Base-by-base conservation (phyloP, 1,140 invertebrate genomes). In the Drosophila albomicans region DNA sequence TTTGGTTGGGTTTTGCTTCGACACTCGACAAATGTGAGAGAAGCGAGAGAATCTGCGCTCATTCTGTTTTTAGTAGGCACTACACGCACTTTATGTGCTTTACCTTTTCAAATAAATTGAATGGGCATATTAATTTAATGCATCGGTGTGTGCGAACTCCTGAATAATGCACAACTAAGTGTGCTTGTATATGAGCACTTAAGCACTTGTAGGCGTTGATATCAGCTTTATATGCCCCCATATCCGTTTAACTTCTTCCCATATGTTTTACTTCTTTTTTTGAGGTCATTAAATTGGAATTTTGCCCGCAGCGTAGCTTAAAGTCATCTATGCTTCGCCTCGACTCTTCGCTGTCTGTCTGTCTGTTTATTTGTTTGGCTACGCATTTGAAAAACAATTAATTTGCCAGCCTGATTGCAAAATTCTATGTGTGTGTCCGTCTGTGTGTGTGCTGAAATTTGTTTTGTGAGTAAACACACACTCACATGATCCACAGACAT, bases 381-480 rank as follows among this genome's bases (percentile, higher is more conserved):
- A 82, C 79, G 79, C 85, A 84, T 88, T 88, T 78, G 74, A 71
- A 68, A 84, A 89, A 84, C 78, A 87, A 87, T 87, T 88, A 87
- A 87, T 88, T 87, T 85, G 67, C 38, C 46, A 48, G 59, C 25
- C 28, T 46, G 77, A 71, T 67, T 78, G 81, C 63, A 77, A 85
- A 80, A 82, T 82, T 79, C 66, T 70, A 49, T 66, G 51, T 70
- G 46, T 77, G 63, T 64, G 48, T 25, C 20, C 20, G 0, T 25
- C 20, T 70, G 56, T 66, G 51, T 70, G 45, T 77, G 63, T 64
- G 48, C 65, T 64, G 54, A 75, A 73, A 79, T 87, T 76, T 82
- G 73, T 88, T 87, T 82, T 68, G 68, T 80, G 82, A 75, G 79
- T 87, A 87, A 88, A 82, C 77, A 87, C 84, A 80, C 77, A 64